Evolutionary conservation across 1,140 invertebrate genomes (phyloP).

Genomic region (Drosophila pallidifrons): DNA sequence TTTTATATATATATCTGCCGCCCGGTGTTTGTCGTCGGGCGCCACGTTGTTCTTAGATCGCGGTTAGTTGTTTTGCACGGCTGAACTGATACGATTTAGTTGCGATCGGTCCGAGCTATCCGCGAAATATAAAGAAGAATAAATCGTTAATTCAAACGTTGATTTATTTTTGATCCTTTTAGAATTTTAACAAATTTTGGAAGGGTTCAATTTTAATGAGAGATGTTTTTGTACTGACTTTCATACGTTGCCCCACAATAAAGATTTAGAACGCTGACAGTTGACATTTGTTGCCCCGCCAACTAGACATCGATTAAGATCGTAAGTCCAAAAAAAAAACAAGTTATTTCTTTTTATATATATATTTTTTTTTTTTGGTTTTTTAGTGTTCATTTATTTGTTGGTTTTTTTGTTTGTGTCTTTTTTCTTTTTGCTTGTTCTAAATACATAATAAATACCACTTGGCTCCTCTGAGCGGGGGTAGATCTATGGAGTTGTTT

Average conservation of each 20-base stretch:
- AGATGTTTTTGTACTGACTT: conserved; percentile 71
- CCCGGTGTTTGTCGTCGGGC: conserved; percentile 58
- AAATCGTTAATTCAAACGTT: conserved; percentile 73
- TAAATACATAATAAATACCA: conserved; percentile 63
- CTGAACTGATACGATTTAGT: conserved; percentile 50
- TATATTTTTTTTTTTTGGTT: conserved; percentile 7
- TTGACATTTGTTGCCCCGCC: conserved; percentile 22
- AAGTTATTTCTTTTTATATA: background rate
- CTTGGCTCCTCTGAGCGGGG: conserved; percentile 17
- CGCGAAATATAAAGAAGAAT: conserved; percentile 71
- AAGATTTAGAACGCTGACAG: conserved; percentile 6
- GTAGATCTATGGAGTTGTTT: conserved; percentile 56
- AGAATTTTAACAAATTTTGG: conserved; percentile 80
- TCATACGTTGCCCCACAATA: background rate
- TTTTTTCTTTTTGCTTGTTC: conserved; percentile 42
- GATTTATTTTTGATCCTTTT: conserved; percentile 80
- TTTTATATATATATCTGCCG: conserved; percentile 59
- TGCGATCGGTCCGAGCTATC: conserved; percentile 55
- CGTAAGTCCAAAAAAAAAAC: background rate
- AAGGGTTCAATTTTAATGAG: conserved; percentile 65
- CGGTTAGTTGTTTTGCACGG: conserved; percentile 46
- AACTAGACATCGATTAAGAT: background rate
- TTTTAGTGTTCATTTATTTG: conserved; percentile 54
- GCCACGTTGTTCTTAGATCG: conserved; percentile 54
- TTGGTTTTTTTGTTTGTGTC: conserved; percentile 29